phyloP scores from a whole-genome alignment of 1,140 invertebrate genomes.

The Ceratina japonica region DNA sequence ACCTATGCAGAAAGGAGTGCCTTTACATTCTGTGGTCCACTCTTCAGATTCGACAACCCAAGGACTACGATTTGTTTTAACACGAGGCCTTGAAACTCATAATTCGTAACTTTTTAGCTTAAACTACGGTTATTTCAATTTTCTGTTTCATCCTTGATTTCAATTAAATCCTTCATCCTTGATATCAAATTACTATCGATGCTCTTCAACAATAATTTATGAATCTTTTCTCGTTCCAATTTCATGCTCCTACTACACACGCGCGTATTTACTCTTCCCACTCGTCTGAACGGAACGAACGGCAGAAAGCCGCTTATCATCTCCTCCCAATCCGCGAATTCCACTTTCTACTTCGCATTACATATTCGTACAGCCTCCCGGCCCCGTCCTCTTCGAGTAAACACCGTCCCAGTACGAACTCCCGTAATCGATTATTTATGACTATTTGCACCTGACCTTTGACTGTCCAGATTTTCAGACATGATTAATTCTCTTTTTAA shows the following conservation, averaged over 20 bases:
- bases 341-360: constrained; percentile 13
- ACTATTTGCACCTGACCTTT: background rate
- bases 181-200: too few species aligned
- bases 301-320: background rate
- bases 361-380: background rate
- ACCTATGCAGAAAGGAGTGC: constrained; percentile 54
- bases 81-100: too few species aligned
- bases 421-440: background rate
- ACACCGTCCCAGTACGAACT: background rate
- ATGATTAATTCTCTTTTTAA: too few species aligned
- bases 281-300: background rate
- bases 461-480: too few species aligned
- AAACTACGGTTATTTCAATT: too few species aligned
- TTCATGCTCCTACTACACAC: background rate
- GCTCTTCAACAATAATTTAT: background rate
- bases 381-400: background rate
- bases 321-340: constrained; percentile 8
- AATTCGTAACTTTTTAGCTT: too few species aligned
- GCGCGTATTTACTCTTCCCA: background rate
- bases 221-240: background rate
- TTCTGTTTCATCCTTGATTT: too few species aligned
- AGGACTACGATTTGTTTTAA: too few species aligned
- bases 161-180: too few species aligned
- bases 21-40: background rate
- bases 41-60: background rate